A percentile compares a stretch with the other conserved stretches of the same genome.
Conservation (phyloP, 2,888 invertebrate species). For the Trichogramma dendrolimi region DNA sequence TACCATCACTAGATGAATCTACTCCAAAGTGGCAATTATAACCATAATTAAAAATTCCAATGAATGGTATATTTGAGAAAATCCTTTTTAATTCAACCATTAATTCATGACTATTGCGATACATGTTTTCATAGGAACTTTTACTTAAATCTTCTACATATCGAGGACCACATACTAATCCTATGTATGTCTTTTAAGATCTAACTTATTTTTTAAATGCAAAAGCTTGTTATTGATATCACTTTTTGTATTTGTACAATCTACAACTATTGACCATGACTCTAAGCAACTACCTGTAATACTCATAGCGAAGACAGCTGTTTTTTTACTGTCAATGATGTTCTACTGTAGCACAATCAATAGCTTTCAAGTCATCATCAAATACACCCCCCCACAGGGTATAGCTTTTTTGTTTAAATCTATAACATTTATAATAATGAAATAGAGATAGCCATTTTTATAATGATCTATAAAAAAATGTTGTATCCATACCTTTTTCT, state of each 20-base stretch:
- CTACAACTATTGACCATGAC: constrained; percentile 7
- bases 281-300: constrained; percentile 7
- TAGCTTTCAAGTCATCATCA: constrained; percentile 4
- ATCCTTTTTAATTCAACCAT: constrained; percentile 2
- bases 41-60: constrained; percentile 14
- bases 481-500: not conserved
- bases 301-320: not conserved
- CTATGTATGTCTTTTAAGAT: constrained; percentile 2
- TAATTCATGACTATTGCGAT: constrained; percentile 2
- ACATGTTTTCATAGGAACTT: constrained; percentile 1
- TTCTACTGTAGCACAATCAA: not conserved
- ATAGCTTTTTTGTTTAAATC: constrained; percentile 7
- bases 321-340: not conserved
- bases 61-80: constrained; percentile 5
- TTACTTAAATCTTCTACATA: constrained; percentile 3
- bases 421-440: not conserved
- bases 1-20: constrained; percentile 9
- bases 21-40: constrained; percentile 11
- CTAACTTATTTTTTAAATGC: not conserved
- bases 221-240: constrained; percentile 2
- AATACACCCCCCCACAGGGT: constrained; percentile 13
- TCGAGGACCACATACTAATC: constrained; percentile 8
- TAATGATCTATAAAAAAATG: not conserved
- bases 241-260: constrained; percentile 4
- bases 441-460: not conserved